These are phyloP conservation scores for Dysmachus trigonus DNA, from an alignment of 2,888 invertebrate genomes.

Conservation along the genomic window DNA sequence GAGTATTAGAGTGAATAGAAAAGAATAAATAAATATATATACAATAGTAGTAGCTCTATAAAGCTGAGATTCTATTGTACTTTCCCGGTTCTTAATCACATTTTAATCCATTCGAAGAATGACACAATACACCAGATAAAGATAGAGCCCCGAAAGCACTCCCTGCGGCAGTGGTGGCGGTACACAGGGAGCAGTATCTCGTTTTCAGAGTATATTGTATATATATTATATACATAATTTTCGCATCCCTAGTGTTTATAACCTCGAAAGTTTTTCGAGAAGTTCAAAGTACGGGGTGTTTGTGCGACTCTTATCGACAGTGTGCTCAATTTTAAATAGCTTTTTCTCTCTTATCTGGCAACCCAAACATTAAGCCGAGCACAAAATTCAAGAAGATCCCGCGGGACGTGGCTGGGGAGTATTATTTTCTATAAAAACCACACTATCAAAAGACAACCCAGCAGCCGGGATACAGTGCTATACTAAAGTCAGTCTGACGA, in stretches of 20 bases:
- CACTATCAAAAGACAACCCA: background rate
- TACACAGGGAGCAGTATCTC: background rate
- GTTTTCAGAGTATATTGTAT: background rate
- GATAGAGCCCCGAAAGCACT: background rate
- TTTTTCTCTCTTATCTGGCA: constrained; percentile 26
- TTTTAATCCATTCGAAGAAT: background rate
- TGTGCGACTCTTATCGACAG: background rate
- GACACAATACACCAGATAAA: background rate
- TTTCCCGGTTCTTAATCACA: background rate
- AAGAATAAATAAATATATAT: too few relatives aligned
- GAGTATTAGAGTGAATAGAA: background rate
- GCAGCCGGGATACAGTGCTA: background rate
- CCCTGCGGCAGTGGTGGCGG: background rate
- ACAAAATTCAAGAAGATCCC: background rate
- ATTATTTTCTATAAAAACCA: background rate
- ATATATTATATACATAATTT: background rate
- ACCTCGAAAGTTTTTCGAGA: constrained; percentile 24
- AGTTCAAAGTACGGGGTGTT: constrained; percentile 10
- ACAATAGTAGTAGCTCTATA: too few relatives aligned
- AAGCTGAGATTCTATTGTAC: background rate
- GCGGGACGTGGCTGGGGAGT: background rate
- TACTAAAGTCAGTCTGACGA: background rate
- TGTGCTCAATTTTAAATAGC: constrained; percentile 25
- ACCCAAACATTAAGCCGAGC: constrained; percentile 31
- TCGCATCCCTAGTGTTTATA: background rate